phyloP scores from a whole-genome alignment of 2,797 vertebrate genomes.

The Tokudaia tokunoshimensis region DNA sequence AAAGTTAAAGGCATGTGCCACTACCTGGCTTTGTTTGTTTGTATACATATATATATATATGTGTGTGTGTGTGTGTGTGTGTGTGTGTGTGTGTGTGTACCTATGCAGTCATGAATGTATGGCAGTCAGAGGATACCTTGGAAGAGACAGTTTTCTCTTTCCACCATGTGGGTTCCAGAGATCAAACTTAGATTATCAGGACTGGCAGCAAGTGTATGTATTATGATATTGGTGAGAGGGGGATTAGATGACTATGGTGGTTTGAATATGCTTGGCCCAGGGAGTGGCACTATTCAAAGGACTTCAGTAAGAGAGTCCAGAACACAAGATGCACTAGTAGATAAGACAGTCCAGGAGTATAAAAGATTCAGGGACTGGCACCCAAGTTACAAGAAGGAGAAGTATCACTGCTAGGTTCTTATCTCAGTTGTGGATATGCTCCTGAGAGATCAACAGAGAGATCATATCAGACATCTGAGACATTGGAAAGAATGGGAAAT shows the following conservation, averaged over 20 bases:
- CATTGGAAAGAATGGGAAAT: slow-evolving; percentile 90
- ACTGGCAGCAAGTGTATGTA: too few species aligned
- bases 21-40: not conserved
- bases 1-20: not conserved
- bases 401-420: not conserved
- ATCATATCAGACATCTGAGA: slow-evolving; percentile 89
- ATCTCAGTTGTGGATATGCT: not conserved
- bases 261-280: too few species aligned
- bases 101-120: not conserved
- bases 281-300: too few species aligned
- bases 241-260: too few species aligned
- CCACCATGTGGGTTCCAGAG: not conserved
- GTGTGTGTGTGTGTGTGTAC: not conserved
- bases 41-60: too few species aligned
- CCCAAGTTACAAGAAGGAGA: not conserved
- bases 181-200: not conserved
- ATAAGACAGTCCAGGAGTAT: not conserved
- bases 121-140: not conserved
- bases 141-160: not conserved
- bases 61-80: not conserved
- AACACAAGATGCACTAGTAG: not conserved
- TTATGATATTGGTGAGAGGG: too few species aligned
- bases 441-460: slow-evolving; percentile 83
- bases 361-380: not conserved
- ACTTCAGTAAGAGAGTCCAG: not conserved